Conservation (phyloP, 2,888 invertebrate genomes). For the Meiosimyza decipiens region DNA sequence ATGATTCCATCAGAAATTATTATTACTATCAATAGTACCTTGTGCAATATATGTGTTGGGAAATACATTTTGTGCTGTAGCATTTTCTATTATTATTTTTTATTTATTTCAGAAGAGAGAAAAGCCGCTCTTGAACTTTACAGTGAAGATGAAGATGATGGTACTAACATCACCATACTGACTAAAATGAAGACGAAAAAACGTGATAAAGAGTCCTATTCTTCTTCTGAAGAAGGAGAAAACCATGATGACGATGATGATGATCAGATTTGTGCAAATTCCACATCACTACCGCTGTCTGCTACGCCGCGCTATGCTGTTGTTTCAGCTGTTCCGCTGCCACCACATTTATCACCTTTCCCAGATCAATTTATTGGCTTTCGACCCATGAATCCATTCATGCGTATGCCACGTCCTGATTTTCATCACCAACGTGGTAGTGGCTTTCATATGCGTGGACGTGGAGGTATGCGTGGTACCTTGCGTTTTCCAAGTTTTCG, state of each 20-base stretch:
- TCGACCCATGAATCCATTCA: slow-evolving; percentile 51
- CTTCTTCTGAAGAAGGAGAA: slow-evolving; percentile 34
- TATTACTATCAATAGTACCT: too few species aligned
- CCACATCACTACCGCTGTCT: slow-evolving; percentile 26
- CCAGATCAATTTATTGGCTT: slow-evolving; percentile 47
- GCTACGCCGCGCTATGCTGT: slow-evolving; percentile 36
- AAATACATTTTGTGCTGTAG: too few species aligned
- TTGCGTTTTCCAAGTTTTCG: slow-evolving; percentile 49
- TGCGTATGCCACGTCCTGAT: slow-evolving; percentile 49
- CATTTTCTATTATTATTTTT: too few species aligned
- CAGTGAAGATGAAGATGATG: slow-evolving; percentile 30
- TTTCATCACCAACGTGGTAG: slow-evolving; percentile 50
- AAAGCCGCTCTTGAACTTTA: slow-evolving; percentile 35
- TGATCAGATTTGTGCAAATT: neutral
- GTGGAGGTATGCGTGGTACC: slow-evolving; percentile 49
- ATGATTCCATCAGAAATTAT: too few species aligned
- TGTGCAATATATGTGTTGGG: too few species aligned
- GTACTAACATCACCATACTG: neutral
- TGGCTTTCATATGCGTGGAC: slow-evolving; percentile 52
- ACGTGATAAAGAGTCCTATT: slow-evolving; percentile 39
- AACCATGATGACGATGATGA: slow-evolving; percentile 9
- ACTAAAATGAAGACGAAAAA: slow-evolving; percentile 36
- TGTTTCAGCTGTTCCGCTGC: slow-evolving; percentile 6
- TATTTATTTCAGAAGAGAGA: slow-evolving; percentile 26
- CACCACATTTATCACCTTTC: slow-evolving; percentile 38